Evolutionary conservation across 2,888 invertebrate genomes (phyloP).

Genomic region (Platerodrilus igneus): DNA sequence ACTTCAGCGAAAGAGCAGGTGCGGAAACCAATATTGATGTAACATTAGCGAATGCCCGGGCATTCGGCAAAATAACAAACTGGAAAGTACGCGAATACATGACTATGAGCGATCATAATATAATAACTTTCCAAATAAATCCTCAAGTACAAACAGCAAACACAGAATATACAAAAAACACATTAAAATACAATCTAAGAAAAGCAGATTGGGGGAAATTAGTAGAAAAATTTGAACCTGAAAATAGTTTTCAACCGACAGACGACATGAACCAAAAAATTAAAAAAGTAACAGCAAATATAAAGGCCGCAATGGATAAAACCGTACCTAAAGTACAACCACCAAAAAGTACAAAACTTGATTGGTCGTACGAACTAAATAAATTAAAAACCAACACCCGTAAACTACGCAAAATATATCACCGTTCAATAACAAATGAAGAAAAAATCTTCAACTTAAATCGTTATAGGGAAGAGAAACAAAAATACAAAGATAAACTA

Average conservation of each 20-base stretch:
- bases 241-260: neutral
- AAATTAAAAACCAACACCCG: neutral
- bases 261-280: neutral
- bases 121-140: neutral
- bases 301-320: constrained; percentile 1
- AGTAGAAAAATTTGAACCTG: neutral
- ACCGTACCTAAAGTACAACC: neutral
- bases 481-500: neutral
- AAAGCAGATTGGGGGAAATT: constrained; percentile 5
- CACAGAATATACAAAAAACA: neutral
- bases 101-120: too few relatives aligned
- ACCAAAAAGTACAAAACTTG: neutral
- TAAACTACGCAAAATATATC: neutral
- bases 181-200: neutral
- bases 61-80: neutral
- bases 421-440: neutral
- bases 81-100: constrained; percentile 2
- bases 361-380: neutral
- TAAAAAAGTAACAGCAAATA: neutral
- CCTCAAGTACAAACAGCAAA: neutral
- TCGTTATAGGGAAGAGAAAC: neutral
- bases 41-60: neutral
- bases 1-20: too few relatives aligned
- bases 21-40: constrained; percentile 1
- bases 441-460: neutral